A percentile compares a stretch with the other conserved stretches of the same genome.
These are phyloP conservation scores for Crotalus horridus DNA, from an alignment of 2,113 vertebrate genomes.

Conservation along the genomic window DNA sequence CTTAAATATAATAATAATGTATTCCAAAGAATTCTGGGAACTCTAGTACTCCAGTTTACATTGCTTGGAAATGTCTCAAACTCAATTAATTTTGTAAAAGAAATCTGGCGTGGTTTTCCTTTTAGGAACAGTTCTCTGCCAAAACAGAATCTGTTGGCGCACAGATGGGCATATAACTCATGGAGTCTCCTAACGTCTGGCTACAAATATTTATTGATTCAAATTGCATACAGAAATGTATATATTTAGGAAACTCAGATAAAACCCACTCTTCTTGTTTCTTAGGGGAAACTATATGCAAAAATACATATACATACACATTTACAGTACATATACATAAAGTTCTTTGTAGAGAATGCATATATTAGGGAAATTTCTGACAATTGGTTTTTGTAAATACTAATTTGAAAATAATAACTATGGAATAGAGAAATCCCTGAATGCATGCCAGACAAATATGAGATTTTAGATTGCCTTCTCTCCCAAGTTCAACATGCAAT, in stretches of 20 bases:
- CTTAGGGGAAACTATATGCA: not conserved
- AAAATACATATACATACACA: not conserved
- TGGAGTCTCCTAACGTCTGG: not conserved
- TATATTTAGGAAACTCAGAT: not conserved
- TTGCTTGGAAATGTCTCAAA: not conserved
- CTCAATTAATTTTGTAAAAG: not conserved
- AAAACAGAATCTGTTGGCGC: not conserved
- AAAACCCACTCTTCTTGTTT: not conserved
- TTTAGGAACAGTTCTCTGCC: not conserved
- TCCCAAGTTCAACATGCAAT: not conserved
- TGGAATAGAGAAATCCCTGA: not conserved
- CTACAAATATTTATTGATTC: not conserved
- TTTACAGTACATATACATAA: not conserved
- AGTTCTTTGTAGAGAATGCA: not conserved
- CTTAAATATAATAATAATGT: not conserved
- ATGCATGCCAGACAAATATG: not conserved
- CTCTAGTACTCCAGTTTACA: not conserved
- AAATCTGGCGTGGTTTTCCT: not conserved
- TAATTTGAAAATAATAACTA: not conserved
- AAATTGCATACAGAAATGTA: not conserved
- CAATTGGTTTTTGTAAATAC: not conserved
- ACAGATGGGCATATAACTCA: not conserved
- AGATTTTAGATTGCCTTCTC: not conserved
- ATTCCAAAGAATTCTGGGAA: not conserved
- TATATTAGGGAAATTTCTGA: not conserved